Evolutionary conservation across 2,888 invertebrate genomes (phyloP).

Genomic region (Bruchidius siliquastri): DNA sequence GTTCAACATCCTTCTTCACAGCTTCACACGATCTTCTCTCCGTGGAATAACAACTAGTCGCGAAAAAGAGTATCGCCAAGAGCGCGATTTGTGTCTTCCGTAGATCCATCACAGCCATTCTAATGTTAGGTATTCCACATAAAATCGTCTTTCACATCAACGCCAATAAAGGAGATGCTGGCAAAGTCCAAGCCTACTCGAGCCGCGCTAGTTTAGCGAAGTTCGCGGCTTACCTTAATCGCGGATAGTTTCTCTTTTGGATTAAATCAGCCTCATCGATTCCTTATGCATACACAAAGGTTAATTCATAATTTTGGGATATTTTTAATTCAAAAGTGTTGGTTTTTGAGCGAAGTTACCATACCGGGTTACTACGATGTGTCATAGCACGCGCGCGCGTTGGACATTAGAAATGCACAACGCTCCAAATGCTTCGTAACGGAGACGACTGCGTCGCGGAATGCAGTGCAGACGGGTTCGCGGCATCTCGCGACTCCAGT

Average conservation of each 20-base stretch:
- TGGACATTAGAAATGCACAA: background rate
- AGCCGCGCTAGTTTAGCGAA: background rate
- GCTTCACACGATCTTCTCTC: conserved; percentile 48
- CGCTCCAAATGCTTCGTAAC: background rate
- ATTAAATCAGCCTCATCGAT: background rate
- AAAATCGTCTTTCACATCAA: background rate
- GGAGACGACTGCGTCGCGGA: background rate
- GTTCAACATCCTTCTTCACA: conserved; percentile 50
- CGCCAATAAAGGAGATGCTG: background rate
- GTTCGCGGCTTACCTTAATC: background rate
- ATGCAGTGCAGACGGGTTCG: background rate
- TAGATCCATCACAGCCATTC: background rate
- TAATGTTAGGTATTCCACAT: background rate
- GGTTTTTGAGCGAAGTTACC: background rate
- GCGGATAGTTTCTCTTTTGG: background rate
- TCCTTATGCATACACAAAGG: background rate
- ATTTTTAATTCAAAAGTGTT: background rate
- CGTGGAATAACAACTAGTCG: background rate
- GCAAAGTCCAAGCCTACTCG: background rate
- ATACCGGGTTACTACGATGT: background rate
- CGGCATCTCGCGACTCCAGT: background rate
- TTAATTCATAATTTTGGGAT: background rate
- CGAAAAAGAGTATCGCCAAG: conserved; percentile 2
- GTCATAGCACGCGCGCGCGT: background rate
- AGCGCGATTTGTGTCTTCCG: background rate